Percentiles rank a stretch among this genome's conserved stretches.
These are phyloP conservation scores for Meloidogyne chitwoodi DNA, from an alignment of 1,140 invertebrate species.

Conservation along the genomic window DNA sequence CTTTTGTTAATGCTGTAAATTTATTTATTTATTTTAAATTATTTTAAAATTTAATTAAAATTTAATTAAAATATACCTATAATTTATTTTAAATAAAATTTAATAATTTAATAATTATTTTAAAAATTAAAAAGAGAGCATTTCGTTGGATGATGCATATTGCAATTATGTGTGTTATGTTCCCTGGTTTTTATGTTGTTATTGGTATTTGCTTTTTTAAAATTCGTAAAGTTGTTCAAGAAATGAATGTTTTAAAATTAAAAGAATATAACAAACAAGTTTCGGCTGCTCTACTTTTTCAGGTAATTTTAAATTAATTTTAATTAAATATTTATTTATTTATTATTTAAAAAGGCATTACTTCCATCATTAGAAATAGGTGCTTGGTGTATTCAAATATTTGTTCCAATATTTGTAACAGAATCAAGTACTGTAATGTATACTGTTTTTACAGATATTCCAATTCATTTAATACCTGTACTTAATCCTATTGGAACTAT, in stretches of 20 bases:
- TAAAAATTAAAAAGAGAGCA: neutral
- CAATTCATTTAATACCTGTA: neutral
- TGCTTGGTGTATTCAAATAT: neutral
- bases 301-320: neutral
- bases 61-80: too few relatives aligned
- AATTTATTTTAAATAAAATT: too few relatives aligned
- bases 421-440: neutral
- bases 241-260: constrained; percentile 4
- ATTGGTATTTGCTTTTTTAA: neutral
- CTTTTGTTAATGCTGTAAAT: constrained; percentile 6
- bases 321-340: too few relatives aligned
- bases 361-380: neutral
- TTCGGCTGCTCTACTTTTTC: constrained; percentile 2
- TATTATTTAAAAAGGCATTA: neutral
- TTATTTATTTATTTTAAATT: too few relatives aligned
- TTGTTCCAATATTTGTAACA: neutral
- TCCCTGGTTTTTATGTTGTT: neutral
- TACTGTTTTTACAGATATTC: constrained; percentile 1
- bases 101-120: too few relatives aligned
- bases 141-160: neutral
- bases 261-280: constrained; percentile 6
- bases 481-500: neutral
- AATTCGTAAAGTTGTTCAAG: neutral
- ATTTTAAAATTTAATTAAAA: too few relatives aligned
- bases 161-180: neutral